A percentile compares a stretch with the other conserved stretches of the same genome.
Evolutionary conservation across 2,888 invertebrate species (phyloP).

Genomic region (Lymantria dispar): DNA sequence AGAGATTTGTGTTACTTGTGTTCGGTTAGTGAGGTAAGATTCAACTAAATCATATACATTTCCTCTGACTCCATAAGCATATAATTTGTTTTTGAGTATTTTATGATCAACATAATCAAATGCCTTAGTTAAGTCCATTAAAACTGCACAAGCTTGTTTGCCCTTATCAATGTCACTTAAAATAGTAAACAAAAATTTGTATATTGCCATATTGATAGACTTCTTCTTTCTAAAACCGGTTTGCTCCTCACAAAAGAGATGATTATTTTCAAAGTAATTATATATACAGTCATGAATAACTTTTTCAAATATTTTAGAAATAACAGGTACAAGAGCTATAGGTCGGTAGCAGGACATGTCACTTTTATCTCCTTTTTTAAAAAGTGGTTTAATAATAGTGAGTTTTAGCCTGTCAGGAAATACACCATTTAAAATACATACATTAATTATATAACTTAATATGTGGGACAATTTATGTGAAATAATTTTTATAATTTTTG

Average conservation of each 20-base stretch:
- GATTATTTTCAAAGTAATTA: background rate
- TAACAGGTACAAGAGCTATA: background rate
- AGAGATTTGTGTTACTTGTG: background rate
- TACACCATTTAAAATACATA: background rate
- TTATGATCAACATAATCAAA: background rate
- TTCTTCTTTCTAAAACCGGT: background rate
- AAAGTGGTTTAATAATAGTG: constrained; percentile 2
- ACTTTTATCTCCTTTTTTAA: background rate
- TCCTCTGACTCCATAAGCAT: background rate
- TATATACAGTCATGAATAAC: background rate
- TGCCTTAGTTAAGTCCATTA: constrained; percentile 1
- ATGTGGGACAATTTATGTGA: background rate
- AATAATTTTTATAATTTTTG: constrained; percentile 9
- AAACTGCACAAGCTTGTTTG: background rate
- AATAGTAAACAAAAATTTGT: background rate
- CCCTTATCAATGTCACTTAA: background rate
- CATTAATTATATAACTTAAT: constrained; percentile 1
- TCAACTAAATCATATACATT: background rate
- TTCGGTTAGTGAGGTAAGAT: background rate
- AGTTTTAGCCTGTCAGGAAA: background rate
- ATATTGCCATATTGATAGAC: background rate
- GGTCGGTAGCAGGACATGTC: background rate
- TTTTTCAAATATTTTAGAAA: constrained; percentile 1
- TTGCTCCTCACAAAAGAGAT: background rate
- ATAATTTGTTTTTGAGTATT: background rate